Conservation (phyloP, 2,797 vertebrate genomes). For the Rhabdomys pumilio region DNA sequence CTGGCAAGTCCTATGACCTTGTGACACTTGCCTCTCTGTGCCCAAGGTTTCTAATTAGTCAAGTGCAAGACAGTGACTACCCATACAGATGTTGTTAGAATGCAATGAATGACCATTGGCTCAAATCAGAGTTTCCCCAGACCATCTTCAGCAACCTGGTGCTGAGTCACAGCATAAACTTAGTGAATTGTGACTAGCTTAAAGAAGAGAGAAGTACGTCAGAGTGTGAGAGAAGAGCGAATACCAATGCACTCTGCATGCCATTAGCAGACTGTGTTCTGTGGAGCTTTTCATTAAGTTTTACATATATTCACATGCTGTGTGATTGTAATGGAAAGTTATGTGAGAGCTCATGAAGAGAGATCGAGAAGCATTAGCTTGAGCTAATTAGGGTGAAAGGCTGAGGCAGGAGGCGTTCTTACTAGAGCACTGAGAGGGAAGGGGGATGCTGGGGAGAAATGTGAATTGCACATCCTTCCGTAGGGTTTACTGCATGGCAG, state of each 20-base stretch:
- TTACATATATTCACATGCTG: background rate
- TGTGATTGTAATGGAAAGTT: background rate
- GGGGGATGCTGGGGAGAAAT: background rate
- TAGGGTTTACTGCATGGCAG: background rate
- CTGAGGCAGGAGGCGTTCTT: background rate
- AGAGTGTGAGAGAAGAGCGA: background rate
- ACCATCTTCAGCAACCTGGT: background rate
- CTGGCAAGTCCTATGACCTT: background rate
- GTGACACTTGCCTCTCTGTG: background rate
- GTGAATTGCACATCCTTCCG: background rate
- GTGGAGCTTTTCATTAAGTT: background rate
- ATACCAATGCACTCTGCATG: background rate
- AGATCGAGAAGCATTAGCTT: background rate
- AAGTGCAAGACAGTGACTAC: background rate
- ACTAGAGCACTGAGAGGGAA: background rate
- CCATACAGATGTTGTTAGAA: background rate
- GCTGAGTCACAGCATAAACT: constrained; percentile 6
- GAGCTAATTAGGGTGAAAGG: background rate
- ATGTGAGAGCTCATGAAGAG: background rate
- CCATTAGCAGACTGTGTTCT: background rate
- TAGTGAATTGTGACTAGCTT: background rate
- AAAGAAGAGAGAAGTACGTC: background rate
- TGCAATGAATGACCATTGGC: background rate
- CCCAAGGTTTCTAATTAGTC: background rate
- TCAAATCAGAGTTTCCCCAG: background rate